Evolutionary conservation across 2,797 vertebrate species (phyloP).

Genomic region (Sphaeramia orbicularis): DNA sequence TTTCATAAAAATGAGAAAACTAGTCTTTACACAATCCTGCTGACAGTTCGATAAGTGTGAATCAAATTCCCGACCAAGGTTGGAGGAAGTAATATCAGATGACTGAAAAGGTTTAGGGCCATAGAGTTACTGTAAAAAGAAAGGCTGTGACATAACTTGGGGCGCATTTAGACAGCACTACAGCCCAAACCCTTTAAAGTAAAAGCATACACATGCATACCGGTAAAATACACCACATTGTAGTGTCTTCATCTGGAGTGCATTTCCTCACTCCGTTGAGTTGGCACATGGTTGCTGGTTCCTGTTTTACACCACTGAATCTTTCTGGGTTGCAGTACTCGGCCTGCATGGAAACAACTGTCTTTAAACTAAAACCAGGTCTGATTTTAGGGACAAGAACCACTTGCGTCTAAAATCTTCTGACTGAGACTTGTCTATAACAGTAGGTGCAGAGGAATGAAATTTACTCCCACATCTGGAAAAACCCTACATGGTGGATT

Average conservation of each 20-base stretch:
- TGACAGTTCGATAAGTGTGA: too few relatives aligned
- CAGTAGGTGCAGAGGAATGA: conserved; percentile 6
- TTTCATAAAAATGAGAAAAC: not conserved
- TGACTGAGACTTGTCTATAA: too few relatives aligned
- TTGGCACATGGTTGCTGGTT: conserved; percentile 48
- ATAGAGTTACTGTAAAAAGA: not conserved
- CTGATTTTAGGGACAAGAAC: conserved; percentile 26
- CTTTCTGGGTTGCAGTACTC: conserved; percentile 20
- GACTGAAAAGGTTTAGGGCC: not conserved
- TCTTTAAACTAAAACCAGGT: conserved; percentile 22
- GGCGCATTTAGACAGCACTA: conserved; percentile 28
- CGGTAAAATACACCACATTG: conserved; percentile 55
- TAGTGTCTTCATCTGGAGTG: conserved; percentile 73
- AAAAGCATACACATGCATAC: conserved; percentile 29
- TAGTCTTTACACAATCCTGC: not conserved
- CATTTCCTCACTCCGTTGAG: conserved; percentile 68
- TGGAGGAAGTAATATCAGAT: too few relatives aligned
- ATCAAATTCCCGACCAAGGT: too few relatives aligned
- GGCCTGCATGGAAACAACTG: conserved; percentile 34
- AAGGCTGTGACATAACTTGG: conserved; percentile 20
- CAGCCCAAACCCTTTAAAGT: conserved; percentile 32
- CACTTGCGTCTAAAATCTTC: too few relatives aligned
- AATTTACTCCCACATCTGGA: conserved; percentile 57
- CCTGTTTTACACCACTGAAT: conserved; percentile 55
- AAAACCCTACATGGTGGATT: conserved; percentile 55